Base-by-base conservation (phyloP, 2,797 vertebrate species). In the Onychomys arenicola region DNA sequence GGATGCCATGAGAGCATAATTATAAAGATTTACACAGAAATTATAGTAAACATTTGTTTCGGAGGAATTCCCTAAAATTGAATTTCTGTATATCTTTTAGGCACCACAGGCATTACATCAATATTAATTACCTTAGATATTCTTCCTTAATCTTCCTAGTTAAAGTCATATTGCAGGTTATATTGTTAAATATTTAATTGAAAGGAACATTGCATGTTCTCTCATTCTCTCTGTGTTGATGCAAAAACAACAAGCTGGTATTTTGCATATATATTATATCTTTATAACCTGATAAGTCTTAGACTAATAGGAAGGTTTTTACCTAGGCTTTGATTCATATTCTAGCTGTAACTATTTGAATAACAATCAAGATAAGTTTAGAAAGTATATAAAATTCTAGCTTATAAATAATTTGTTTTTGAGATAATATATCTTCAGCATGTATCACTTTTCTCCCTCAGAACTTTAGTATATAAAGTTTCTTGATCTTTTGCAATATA, bases 1-100 rank as follows among this genome's bases (percentile, higher is more conserved):
- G 43, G 27, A 43, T 17, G 6, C 3, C 19, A 55, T 43, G 29
- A 17, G 57, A 57, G 10, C 59, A 27, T 37, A 90, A 71, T 94
- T 96, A 93, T 69, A 80, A 85, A 93, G 55, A 96, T 90, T 94
- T 95, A 85, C 4, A 78, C 43, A 63, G 75, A 91, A 71, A 93
- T 52, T 78, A 88, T 6, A 81, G 32, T 71, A 67, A 90, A 86
- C 11, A 65, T 91, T 97, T 94, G 52, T 92, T 94, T 97, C 32
- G 49, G 76, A 49, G 82, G 55, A 96, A 91, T 88, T 95, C 14
- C 69, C 65, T 95, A 78, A 92, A 94, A 75, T 55, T 95, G 59
- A 89, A 59, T 97, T 90, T 81, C 46, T 94, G 17, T 86, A 12
- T 90, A 73, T 80, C 46, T 92, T 80, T 95, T 23, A 86, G 78